Evolutionary conservation across 2,797 vertebrate species (phyloP).

Genomic region (Sphenodon punctatus): DNA sequence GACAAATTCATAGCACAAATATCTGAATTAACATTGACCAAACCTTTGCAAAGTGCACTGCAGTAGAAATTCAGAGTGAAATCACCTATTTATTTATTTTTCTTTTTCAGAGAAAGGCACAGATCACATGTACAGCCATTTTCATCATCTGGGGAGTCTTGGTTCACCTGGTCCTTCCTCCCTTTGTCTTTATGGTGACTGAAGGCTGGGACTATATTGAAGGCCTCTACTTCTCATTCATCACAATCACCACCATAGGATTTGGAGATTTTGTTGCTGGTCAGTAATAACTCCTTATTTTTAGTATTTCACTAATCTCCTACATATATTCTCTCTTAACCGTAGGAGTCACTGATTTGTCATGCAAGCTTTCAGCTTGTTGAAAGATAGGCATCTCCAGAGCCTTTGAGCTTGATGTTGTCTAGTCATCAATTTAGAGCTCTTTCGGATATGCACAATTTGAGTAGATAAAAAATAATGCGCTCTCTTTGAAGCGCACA

Average conservation of each 20-base stretch:
- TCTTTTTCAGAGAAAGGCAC: slow-evolving; percentile 90
- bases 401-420: neutral
- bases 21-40: neutral
- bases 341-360: neutral
- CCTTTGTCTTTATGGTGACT: slow-evolving; percentile 95
- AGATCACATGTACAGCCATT: slow-evolving; percentile 95
- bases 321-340: neutral
- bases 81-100: too few species aligned
- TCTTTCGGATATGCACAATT: too few species aligned
- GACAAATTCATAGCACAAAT: neutral
- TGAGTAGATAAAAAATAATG: too few species aligned
- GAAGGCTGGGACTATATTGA: slow-evolving; percentile 95
- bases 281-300: slow-evolving; percentile 66
- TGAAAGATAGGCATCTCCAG: neutral
- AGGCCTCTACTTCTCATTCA: slow-evolving; percentile 98
- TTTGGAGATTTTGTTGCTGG: slow-evolving; percentile 97
- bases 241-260: slow-evolving; percentile 96
- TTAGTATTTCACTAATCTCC: neutral
- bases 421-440: too few species aligned
- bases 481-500: too few species aligned
- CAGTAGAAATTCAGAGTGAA: too few species aligned
- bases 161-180: slow-evolving; percentile 93
- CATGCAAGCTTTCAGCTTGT: neutral
- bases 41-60: neutral
- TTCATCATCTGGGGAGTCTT: slow-evolving; percentile 95